These are phyloP conservation scores for Clitarchus hookeri DNA, from an alignment of 2,888 invertebrate species.

Conservation along the genomic window DNA sequence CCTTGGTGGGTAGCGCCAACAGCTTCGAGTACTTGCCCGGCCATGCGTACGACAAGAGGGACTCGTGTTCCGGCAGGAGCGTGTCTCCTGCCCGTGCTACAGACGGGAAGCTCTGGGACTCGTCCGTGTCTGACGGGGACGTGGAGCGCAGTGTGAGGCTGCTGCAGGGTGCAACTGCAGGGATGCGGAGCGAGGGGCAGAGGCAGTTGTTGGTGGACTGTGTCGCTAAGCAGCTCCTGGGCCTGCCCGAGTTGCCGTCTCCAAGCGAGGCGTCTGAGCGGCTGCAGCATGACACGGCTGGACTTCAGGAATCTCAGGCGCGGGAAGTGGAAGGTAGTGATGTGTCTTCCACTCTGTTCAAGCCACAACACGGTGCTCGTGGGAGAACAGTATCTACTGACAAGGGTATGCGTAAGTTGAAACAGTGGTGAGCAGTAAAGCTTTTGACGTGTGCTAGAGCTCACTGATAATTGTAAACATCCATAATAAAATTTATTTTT, in stretches of 20 bases:
- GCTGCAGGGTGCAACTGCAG: not conserved
- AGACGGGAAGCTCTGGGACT: not conserved
- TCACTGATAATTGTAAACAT: too few relatives aligned
- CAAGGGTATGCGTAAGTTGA: not conserved
- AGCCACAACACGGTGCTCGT: not conserved
- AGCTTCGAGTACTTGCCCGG: slow-evolving; percentile 70
- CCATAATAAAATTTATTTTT: not conserved
- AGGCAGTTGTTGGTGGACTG: not conserved
- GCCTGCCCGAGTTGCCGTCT: not conserved
- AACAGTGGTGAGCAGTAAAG: not conserved
- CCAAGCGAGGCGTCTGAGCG: not conserved
- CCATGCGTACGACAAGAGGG: slow-evolving; percentile 60
- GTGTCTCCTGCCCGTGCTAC: not conserved
- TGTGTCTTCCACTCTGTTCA: slow-evolving; percentile 18
- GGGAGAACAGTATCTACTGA: not conserved
- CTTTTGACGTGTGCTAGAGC: too few relatives aligned
- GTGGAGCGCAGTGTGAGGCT: slow-evolving; percentile 63
- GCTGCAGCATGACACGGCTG: slow-evolving; percentile 38
- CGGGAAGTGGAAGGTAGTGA: not conserved
- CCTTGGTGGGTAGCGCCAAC: slow-evolving; percentile 62
- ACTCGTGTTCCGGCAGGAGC: not conserved
- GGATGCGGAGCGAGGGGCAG: not conserved
- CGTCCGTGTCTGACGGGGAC: slow-evolving; percentile 54
- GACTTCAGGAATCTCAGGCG: slow-evolving; percentile 66
- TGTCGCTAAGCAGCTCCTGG: not conserved